Evolutionary conservation across 2,113 vertebrate species (phyloP).

Genomic region (Erythrocercus mccallii): DNA sequence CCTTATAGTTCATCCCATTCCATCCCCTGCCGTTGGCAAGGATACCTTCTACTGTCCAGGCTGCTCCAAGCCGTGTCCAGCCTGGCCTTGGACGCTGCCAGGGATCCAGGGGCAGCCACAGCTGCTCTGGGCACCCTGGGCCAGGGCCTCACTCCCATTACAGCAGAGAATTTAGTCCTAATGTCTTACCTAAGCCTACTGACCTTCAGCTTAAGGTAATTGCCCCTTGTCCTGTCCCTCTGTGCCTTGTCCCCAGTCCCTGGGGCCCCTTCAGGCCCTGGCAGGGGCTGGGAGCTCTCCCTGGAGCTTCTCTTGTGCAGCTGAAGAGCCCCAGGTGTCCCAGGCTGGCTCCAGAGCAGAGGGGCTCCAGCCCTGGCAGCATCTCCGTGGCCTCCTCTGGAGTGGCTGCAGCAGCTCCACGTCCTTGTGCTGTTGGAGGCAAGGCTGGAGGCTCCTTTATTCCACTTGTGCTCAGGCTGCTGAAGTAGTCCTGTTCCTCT

Average conservation of each 20-base stretch:
- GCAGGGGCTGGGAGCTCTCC: not conserved
- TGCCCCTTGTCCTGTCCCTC: not conserved
- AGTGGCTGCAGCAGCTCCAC: not conserved
- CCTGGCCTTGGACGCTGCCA: not conserved
- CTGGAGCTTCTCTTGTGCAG: not conserved
- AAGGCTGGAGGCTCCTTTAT: not conserved
- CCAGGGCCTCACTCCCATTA: not conserved
- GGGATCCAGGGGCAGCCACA: not conserved
- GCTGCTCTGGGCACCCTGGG: not conserved
- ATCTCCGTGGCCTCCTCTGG: not conserved
- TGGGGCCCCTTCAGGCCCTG: not conserved
- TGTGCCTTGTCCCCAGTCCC: not conserved
- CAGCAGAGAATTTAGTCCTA: not conserved
- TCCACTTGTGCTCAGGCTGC: not conserved
- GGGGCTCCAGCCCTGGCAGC: not conserved
- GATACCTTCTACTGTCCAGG: rapidly evolving
- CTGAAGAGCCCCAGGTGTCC: not conserved
- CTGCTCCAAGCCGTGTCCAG: rapidly evolving
- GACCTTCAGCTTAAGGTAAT: too few relatives aligned
- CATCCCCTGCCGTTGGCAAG: not conserved
- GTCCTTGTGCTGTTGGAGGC: not conserved
- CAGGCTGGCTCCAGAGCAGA: not conserved
- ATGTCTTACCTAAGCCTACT: not conserved
- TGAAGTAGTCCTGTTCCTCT: not conserved
- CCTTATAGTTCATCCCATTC: rapidly evolving